Evolutionary conservation across 2,113 vertebrate genomes (phyloP).

Genomic region (Peromyscus polionotus): DNA sequence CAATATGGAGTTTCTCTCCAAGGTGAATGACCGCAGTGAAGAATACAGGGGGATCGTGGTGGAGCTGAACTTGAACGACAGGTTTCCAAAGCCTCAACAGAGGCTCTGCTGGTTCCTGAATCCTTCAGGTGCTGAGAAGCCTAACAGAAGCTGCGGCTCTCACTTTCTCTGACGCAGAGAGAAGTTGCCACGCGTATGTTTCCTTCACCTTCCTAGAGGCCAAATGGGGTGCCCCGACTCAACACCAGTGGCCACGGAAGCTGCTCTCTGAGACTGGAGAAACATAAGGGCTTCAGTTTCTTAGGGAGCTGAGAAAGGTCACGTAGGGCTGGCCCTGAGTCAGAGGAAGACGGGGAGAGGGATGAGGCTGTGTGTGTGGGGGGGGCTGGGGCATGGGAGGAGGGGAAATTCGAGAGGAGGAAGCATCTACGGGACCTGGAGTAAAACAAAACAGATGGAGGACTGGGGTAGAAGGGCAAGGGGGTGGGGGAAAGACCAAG

Average conservation of each 20-base stretch:
- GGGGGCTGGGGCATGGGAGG: not conserved
- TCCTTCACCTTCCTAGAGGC: not conserved
- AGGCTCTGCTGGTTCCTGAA: not conserved
- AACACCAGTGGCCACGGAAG: not conserved
- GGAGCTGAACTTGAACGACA: not conserved
- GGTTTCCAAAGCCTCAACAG: not conserved
- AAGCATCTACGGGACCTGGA: not conserved
- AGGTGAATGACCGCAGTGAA: not conserved
- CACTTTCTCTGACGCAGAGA: not conserved
- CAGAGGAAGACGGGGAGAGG: not conserved
- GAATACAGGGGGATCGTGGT: not conserved
- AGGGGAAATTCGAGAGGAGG: not conserved
- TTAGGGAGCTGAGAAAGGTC: not conserved
- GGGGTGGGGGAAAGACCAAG: not conserved
- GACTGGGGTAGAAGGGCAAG: not conserved
- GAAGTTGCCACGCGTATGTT: not conserved
- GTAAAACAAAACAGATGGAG: constrained; percentile 14
- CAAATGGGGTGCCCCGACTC: not conserved
- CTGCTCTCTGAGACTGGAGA: not conserved
- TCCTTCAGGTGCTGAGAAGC: not conserved
- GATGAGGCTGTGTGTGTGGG: too few species aligned
- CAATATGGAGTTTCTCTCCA: not conserved
- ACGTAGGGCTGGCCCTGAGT: not conserved
- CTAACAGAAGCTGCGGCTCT: not conserved
- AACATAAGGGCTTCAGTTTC: not conserved